Base-by-base conservation (phyloP, 2,113 vertebrate genomes). In the Circaetus gallicus region DNA sequence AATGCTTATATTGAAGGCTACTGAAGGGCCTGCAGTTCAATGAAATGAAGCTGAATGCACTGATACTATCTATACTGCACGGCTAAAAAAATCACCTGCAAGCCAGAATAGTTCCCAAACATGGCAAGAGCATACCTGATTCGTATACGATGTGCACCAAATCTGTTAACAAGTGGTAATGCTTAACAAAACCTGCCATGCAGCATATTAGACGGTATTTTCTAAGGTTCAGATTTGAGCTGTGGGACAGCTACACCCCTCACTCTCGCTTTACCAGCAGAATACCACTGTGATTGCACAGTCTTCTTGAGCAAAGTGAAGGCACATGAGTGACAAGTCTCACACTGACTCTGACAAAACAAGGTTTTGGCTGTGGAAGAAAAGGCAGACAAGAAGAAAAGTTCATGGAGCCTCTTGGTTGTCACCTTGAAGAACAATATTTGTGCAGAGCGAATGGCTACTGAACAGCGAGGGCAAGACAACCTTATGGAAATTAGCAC, bases 81-180 rank as follows among this genome's bases (percentile, higher is more conserved):
- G 3, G 66, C 52, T 65, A 56, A 74, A 69, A 53, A 82, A 70
- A 38, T 17, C 42, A 82, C 7, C 71, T 55, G 53, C 25, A 38
- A 84, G 65, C 20, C 76, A 65, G 61, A 63, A 42, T 3, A 20
- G 36, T 1, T 81, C 49, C 49, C 42, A 69, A 52, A 43, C 5
- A 4, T 0, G 31, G 26, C 67, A 72, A 45, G 58, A 89, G 8
- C 10, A 13, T 4, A 8, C 9, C 9, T 31, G 71, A 26, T 1
- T 81, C 2, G 7, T 36, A 17, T 3, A 31, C 0, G 4, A 40
- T 1, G 7, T 8, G n/a, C 38, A 71, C 29, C 17, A 66, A 53
- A 81, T 7, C 34, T 65, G 42, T 2, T 49, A 11, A 55, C 14
- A 25, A 82, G 66, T 1, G 7, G 32, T 29, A 67, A 31, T 9